phyloP scores from a whole-genome alignment of 2,113 vertebrate species.

The Chunga burmeisteri region DNA sequence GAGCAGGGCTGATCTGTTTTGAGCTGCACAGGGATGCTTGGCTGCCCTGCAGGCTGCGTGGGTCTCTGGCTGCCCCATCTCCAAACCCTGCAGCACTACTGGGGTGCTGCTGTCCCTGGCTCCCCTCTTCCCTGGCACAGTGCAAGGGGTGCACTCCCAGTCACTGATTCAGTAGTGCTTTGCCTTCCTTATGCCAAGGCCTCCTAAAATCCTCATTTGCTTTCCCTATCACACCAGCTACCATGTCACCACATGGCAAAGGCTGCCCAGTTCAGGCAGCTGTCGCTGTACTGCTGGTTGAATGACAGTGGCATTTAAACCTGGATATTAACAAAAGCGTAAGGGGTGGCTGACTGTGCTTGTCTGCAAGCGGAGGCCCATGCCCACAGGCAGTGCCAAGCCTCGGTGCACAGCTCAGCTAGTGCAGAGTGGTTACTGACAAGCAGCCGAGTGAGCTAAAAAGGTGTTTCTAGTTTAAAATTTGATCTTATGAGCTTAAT shows the following conservation, averaged over 20 bases:
- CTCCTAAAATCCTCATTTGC: background rate
- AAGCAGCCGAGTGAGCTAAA: background rate
- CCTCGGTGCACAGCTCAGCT: background rate
- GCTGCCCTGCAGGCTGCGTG: background rate
- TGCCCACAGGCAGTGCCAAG: background rate
- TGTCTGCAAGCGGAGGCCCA: too few species aligned
- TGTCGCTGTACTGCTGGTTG: fast-evolving
- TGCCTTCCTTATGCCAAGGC: background rate
- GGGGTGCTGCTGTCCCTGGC: background rate
- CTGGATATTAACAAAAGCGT: fast-evolving
- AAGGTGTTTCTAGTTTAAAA: background rate
- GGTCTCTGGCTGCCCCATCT: background rate
- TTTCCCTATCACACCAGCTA: background rate
- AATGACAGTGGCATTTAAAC: background rate
- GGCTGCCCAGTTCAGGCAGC: background rate
- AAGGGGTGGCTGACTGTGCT: too few species aligned
- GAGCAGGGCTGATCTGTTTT: background rate
- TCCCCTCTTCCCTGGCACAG: fast-evolving
- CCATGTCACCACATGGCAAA: background rate
- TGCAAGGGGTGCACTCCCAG: too few species aligned
- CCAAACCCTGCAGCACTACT: background rate
- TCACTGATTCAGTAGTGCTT: background rate
- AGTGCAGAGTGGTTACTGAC: fast-evolving
- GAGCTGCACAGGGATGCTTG: background rate
- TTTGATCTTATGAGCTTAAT: background rate